phyloP scores from a whole-genome alignment of 2,797 vertebrate genomes.

The Acanthurus lineatus region DNA sequence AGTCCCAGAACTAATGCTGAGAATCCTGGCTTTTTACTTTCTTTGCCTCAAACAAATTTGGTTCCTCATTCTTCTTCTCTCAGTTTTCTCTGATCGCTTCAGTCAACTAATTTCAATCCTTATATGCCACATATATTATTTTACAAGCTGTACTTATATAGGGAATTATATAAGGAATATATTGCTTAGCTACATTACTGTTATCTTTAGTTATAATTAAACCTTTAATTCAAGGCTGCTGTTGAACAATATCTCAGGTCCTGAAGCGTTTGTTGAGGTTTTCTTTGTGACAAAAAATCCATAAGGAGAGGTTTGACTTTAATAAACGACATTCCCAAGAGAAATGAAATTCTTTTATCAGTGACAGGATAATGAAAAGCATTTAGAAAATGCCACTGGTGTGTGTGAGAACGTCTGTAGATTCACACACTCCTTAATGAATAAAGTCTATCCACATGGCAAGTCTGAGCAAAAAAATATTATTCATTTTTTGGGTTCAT shows the following conservation, averaged over 20 bases:
- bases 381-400: constrained; percentile 12
- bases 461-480: too few relatives aligned
- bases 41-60: background rate
- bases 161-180: too few relatives aligned
- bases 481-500: background rate
- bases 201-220: too few relatives aligned
- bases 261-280: too few relatives aligned
- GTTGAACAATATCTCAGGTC: too few relatives aligned
- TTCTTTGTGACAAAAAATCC: background rate
- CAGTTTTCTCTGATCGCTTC: background rate
- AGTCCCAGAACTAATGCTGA: background rate
- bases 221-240: too few relatives aligned
- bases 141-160: too few relatives aligned
- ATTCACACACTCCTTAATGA: background rate
- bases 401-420: background rate
- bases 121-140: too few relatives aligned
- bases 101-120: too few relatives aligned
- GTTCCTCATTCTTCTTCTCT: background rate
- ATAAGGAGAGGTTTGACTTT: constrained; percentile 13
- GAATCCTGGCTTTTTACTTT: background rate
- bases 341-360: constrained; percentile 49
- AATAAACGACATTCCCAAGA: constrained; percentile 9
- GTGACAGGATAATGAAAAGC: constrained; percentile 48
- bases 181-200: too few relatives aligned
- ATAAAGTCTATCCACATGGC: background rate